Percentiles rank a stretch among this genome's conserved stretches.
These are phyloP conservation scores for Trichogramma pretiosum DNA, from an alignment of 1,140 invertebrate species.

Conservation along the genomic window DNA sequence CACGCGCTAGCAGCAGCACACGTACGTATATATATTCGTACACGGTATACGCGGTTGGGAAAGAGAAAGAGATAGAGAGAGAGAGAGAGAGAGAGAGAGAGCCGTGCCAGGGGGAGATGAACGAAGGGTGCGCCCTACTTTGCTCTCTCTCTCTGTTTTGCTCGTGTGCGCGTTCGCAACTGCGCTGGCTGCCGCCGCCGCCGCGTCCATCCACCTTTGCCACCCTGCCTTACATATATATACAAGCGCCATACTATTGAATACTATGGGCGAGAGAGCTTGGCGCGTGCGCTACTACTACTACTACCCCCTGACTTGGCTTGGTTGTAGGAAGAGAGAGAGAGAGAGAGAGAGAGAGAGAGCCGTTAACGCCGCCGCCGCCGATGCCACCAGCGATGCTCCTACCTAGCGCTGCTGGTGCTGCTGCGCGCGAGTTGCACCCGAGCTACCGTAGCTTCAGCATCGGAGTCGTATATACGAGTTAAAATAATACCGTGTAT, in stretches of 20 bases:
- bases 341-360: too few relatives aligned
- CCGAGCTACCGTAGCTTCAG: too few relatives aligned
- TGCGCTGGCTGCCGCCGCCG: constrained; percentile 2
- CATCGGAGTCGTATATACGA: too few relatives aligned
- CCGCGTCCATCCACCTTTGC: too few relatives aligned
- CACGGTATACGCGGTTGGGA: too few relatives aligned
- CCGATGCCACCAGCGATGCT: background rate
- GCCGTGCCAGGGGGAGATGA: constrained; percentile 1
- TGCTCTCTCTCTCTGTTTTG: too few relatives aligned
- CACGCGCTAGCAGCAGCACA: background rate
- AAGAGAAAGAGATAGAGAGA: constrained; percentile 5
- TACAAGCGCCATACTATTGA: too few relatives aligned
- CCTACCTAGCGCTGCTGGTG: constrained; percentile 13
- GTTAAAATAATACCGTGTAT: too few relatives aligned
- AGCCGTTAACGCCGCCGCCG: background rate
- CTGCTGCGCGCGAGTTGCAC: constrained; percentile 19
- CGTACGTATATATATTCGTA: background rate
- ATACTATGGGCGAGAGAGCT: too few relatives aligned
- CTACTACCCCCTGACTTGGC: background rate
- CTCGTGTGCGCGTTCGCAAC: background rate
- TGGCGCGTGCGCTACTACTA: background rate
- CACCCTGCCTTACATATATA: constrained; percentile 14
- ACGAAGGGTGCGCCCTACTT: constrained; percentile 42
- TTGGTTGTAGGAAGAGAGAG: background rate
- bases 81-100: constrained; percentile 11